These are phyloP conservation scores for Myripristis jacobus DNA, from an alignment of 2,797 vertebrate genomes.

Conservation along the genomic window DNA sequence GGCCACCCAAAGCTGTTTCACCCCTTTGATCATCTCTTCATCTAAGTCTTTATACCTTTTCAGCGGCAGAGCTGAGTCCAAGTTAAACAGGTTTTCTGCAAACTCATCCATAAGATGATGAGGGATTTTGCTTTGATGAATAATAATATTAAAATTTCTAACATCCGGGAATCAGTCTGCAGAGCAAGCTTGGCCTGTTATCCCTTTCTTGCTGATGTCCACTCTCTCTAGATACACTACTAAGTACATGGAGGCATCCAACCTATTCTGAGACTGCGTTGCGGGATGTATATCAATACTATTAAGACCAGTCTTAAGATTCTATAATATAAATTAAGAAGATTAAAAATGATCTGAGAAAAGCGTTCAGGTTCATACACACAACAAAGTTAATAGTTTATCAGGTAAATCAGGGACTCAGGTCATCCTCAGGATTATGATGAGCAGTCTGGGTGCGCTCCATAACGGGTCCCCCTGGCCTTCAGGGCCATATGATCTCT, in stretches of 20 bases:
- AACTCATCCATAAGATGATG: constrained; percentile 42
- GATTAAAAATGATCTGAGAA: no score
- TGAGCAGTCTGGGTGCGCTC: constrained; percentile 7
- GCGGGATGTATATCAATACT: background rate
- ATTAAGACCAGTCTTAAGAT: no score
- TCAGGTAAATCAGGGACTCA: constrained; percentile 3
- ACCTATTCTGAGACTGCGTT: background rate
- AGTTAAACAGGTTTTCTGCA: constrained; percentile 63
- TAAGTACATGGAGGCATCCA: background rate
- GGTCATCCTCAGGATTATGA: constrained; percentile 1
- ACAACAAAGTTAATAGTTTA: no score
- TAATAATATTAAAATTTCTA: constrained; percentile 11
- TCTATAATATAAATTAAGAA: no score
- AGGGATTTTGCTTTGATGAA: constrained; percentile 44
- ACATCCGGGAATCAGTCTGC: constrained; percentile 16
- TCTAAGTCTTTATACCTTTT: constrained; percentile 44
- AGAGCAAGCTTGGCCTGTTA: background rate
- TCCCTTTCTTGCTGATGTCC: background rate
- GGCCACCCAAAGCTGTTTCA: constrained; percentile 68
- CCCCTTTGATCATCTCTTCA: constrained; percentile 70
- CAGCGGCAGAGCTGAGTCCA: constrained; percentile 59
- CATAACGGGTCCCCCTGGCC: constrained; percentile 50
- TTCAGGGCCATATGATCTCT: constrained; percentile 60
- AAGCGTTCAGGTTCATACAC: no score
- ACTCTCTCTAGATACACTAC: background rate